These are phyloP conservation scores for Luidia sarsii DNA, from an alignment of 53 echinoderm and acorn worm genomes.

Conservation along the genomic window DNA sequence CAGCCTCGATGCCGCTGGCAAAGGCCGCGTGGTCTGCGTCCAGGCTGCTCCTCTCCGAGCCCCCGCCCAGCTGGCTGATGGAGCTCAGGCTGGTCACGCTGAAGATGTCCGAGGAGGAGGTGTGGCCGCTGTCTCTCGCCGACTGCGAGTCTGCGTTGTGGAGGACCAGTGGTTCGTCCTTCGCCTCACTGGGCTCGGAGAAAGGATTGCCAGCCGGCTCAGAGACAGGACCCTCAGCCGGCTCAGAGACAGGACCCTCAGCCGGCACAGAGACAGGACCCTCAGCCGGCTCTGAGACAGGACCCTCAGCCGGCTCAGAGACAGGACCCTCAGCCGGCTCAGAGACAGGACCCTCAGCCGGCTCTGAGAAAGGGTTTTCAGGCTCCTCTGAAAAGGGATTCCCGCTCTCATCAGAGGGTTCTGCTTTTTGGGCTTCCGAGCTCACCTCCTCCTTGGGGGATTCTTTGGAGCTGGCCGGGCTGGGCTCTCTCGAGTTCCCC, in stretches of 20 bases:
- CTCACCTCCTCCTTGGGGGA: too few species aligned
- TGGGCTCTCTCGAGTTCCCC: conserved; percentile 19
- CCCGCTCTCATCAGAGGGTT: too few species aligned
- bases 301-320: not conserved
- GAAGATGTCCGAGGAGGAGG: conserved; percentile 35
- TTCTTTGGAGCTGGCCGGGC: conserved; percentile 28
- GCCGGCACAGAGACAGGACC: too few species aligned
- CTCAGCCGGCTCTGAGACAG: not conserved
- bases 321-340: not conserved
- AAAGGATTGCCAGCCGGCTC: not conserved
- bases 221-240: not conserved
- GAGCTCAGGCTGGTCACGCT: conserved; percentile 45
- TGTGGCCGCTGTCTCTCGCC: conserved; percentile 40
- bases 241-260: not conserved
- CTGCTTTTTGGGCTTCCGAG: not conserved
- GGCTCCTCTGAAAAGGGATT: too few species aligned
- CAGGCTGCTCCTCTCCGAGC: conserved; percentile 38
- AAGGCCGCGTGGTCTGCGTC: conserved; percentile 15
- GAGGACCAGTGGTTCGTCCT: not conserved
- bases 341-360: not conserved
- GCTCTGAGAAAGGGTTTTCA: too few species aligned
- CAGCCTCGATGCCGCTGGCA: conserved; percentile 38
- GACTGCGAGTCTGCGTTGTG: not conserved
- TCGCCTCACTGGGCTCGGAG: not conserved
- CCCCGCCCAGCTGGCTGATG: conserved; percentile 19